Conservation (phyloP, 2,113 vertebrate genomes). For the Phasianus colchicus region DNA sequence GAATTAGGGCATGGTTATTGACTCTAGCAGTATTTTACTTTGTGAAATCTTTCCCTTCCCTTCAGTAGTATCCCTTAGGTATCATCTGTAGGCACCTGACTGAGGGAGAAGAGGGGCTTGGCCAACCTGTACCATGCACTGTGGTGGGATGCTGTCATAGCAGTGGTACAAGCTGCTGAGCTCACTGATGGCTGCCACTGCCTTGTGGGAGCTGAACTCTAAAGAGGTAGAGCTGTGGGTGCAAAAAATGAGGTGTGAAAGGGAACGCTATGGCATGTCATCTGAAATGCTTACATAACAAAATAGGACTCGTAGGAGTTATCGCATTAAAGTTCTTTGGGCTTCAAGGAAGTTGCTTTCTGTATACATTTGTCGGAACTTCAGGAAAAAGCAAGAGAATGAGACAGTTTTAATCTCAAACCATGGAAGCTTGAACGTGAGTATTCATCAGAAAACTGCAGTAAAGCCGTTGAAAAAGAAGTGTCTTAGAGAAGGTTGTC, state of each 20-base stretch:
- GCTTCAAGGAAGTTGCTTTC: neutral
- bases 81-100: neutral
- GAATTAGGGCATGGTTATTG: slow-evolving; percentile 22
- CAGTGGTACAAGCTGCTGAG: accelerated
- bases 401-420: neutral
- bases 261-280: neutral
- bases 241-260: neutral
- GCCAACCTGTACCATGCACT: accelerated
- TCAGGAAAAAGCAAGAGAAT: neutral
- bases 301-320: neutral
- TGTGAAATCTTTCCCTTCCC: neutral
- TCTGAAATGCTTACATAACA: neutral
- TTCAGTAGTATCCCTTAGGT: neutral
- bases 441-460: neutral
- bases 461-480: neutral
- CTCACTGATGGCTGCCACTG: neutral
- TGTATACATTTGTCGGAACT: neutral
- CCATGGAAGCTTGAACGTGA: neutral
- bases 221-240: neutral
- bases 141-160: neutral
- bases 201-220: accelerated
- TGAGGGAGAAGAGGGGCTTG: neutral
- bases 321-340: neutral
- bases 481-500: neutral
- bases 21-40: neutral